Percentiles rank a stretch among this genome's conserved stretches.
These are phyloP conservation scores for Hypocryptadius cinnamomeus DNA, from an alignment of 2,113 vertebrate genomes.

Conservation along the genomic window DNA sequence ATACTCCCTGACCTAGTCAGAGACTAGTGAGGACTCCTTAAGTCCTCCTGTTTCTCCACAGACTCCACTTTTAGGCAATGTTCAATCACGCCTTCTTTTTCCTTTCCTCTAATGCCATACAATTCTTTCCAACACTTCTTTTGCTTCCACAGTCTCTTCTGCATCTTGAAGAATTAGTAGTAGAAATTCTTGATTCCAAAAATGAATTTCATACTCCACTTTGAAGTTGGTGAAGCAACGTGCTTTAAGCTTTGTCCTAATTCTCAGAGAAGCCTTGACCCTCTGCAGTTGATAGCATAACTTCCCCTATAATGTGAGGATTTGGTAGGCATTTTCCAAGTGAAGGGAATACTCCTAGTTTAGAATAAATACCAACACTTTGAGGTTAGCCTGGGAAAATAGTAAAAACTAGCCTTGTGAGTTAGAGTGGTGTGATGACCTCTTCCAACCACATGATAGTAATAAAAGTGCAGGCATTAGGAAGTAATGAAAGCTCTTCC, in stretches of 20 bases:
- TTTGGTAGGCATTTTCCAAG: neutral
- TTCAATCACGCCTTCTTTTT: neutral
- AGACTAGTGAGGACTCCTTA: neutral
- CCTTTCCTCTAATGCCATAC: neutral
- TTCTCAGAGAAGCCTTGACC: neutral
- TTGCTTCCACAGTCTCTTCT: neutral
- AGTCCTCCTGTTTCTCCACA: neutral
- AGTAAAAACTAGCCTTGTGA: neutral
- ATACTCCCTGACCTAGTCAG: neutral
- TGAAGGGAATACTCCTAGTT: neutral
- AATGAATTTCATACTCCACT: neutral
- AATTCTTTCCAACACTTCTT: neutral
- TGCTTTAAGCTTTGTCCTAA: neutral
- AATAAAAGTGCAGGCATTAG: neutral
- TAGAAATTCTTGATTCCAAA: neutral
- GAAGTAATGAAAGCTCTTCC: neutral
- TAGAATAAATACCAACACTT: neutral
- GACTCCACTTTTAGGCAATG: neutral
- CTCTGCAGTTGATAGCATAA: neutral
- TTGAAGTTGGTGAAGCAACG: neutral
- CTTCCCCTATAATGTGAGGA: neutral
- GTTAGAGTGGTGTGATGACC: neutral
- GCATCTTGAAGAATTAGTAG: neutral
- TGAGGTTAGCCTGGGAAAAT: neutral
- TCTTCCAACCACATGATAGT: neutral